Base-by-base conservation (phyloP, 2,888 invertebrate species). In the Dorcus hopei region DNA sequence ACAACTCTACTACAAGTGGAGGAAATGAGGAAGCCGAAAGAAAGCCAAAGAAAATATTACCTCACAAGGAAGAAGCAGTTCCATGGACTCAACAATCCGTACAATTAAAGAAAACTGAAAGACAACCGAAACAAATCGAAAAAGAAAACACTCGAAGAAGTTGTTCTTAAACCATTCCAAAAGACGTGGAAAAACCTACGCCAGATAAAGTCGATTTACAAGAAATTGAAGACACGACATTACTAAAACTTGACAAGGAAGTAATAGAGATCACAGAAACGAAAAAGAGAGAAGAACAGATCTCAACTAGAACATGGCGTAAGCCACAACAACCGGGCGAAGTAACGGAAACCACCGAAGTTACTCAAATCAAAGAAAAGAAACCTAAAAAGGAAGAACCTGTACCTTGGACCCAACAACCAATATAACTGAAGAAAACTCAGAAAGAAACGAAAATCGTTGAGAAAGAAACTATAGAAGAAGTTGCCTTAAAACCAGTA, bases 351-450 rank as follows among this genome's bases (percentile, higher is more conserved):
- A 11, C 50, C 19, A 40, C 26, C 19, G 72, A 72, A 2, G 75
- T 75, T 86, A 80, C 80, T 6, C 52, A 55, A 11, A 26, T 40
- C 41, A 40, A 49, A 16, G 56, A 16, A 38, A 11, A 43, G 41
- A 47, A 64, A 65, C 54, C 65, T 58, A 70, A 58, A 33, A 58
- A 62, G 26, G 57, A 79, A 45, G 79, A 82, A 60, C 65, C 73
- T 2, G 74, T 76, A 68, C 82, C 85, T 7, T 85, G 85, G 85
- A 89, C 84, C 2, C 82, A 88, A 69, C 86, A 89, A 75, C 81
- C 82, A 63, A 80, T 85, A n/a, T 78, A 73, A 45, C 70, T 86
- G 38, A 86, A 84, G 64, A 79, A 77, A 68, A 74, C 74, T 2
- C 79, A 49, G 73, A 71, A 64, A 68, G 8, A 60, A 42, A 59